Evolutionary conservation across 2,113 vertebrate genomes (phyloP).

Genomic region (Campylomormyrus numenius): DNA sequence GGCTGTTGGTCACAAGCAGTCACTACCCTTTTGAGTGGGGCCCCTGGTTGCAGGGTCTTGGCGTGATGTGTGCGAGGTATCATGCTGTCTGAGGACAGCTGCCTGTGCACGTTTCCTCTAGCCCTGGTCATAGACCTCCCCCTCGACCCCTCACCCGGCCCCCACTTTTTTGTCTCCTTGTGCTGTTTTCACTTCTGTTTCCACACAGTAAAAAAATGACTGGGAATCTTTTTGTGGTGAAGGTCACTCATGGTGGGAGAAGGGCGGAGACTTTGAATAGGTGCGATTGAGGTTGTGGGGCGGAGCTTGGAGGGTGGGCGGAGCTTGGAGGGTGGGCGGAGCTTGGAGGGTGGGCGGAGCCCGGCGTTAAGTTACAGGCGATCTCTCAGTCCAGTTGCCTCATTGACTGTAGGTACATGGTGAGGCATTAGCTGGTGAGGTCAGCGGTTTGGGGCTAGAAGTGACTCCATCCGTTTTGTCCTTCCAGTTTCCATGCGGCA

Average conservation of each 20-base stretch:
- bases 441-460: not conserved
- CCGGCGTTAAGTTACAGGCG: not conserved
- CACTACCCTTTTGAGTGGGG: not conserved
- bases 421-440: constrained; percentile 1
- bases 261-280: not conserved
- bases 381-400: not conserved
- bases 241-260: not conserved
- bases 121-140: not conserved
- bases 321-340: not conserved
- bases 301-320: not conserved
- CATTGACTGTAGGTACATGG: not conserved
- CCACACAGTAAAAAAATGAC: not conserved
- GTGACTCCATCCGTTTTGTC: not conserved
- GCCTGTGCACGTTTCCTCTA: not conserved
- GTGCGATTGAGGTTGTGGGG: not conserved
- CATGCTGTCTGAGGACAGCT: not conserved
- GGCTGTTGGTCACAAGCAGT: not conserved
- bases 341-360: not conserved
- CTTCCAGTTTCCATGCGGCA: not conserved
- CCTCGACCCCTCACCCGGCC: not conserved
- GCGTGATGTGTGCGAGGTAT: not conserved
- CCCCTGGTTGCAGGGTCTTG: not conserved
- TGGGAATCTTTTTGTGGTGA: not conserved
- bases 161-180: not conserved
- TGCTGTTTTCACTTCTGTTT: not conserved